Evolutionary conservation across 2,113 vertebrate genomes (phyloP).

Genomic region (Silurus meridionalis): DNA sequence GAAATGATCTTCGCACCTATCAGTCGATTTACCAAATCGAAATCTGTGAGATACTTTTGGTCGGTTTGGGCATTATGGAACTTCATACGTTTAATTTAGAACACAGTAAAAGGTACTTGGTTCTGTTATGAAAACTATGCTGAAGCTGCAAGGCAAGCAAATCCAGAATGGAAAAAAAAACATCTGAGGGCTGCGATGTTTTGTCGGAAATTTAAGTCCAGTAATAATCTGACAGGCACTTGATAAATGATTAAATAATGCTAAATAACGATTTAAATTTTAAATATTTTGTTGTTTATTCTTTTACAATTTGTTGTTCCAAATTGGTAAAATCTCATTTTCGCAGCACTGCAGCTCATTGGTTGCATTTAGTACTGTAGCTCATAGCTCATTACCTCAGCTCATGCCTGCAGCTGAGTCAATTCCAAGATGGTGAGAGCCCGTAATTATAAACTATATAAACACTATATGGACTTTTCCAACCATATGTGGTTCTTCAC

Average conservation of each 20-base stretch:
- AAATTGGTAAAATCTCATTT: not conserved
- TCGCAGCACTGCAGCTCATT: not conserved
- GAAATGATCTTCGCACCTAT: not conserved
- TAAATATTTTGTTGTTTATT: not conserved
- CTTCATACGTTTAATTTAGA: no score
- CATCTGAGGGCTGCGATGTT: no score
- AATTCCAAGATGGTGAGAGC: not conserved
- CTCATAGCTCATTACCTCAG: not conserved
- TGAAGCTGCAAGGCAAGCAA: no score
- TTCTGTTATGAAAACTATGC: no score
- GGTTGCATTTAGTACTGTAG: not conserved
- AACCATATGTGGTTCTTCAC: no score
- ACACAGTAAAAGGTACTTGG: no score
- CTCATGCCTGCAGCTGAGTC: not conserved
- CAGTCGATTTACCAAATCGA: not conserved
- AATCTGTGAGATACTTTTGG: not conserved
- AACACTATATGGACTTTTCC: no score
- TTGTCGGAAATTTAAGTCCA: no score
- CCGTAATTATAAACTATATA: not conserved
- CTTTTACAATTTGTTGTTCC: not conserved
- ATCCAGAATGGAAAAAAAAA: no score
- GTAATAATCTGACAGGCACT: not conserved
- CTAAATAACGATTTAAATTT: no score
- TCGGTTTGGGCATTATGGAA: not conserved
- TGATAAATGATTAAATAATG: not conserved